Conservation (phyloP, 23 tunicate species). For the Ascidia mentula region DNA sequence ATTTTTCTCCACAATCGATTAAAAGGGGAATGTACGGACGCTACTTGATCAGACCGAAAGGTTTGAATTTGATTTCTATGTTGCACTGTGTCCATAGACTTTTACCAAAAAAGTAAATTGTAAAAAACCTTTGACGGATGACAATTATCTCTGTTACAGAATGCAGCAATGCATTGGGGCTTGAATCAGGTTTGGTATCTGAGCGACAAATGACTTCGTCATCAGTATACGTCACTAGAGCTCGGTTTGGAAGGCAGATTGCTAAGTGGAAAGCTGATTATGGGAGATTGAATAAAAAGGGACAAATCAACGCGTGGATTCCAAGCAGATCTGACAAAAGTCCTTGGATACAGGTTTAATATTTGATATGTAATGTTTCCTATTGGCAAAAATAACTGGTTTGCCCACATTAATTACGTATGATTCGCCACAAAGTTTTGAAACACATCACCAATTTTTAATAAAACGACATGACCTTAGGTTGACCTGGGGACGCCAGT, state of each 20-base stretch:
- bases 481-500: constrained; percentile 19
- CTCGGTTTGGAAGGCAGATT: not conserved
- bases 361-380: no score
- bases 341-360: constrained; percentile 39
- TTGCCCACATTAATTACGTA: no score
- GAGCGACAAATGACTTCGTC: constrained; percentile 19
- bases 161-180: constrained; percentile 20
- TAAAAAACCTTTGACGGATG: no score
- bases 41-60: constrained; percentile 15
- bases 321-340: constrained; percentile 24
- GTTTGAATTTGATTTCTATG: not conserved
- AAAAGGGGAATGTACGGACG: constrained; percentile 6
- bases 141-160: not conserved
- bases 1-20: constrained; percentile 9
- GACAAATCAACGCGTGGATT: constrained; percentile 29
- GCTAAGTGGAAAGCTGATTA: constrained; percentile 13
- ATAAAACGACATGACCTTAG: not conserved
- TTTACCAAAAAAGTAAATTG: no score
- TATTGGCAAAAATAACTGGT: no score
- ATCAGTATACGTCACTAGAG: constrained; percentile 18
- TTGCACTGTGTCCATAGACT: not conserved
- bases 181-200: constrained; percentile 10
- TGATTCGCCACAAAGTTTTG: no score
- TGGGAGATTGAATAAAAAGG: constrained; percentile 12
- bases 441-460: no score